A percentile compares a stretch with the other conserved stretches of the same genome.
Conservation (phyloP, 2,113 vertebrate genomes). For the Arvicanthis niloticus region DNA sequence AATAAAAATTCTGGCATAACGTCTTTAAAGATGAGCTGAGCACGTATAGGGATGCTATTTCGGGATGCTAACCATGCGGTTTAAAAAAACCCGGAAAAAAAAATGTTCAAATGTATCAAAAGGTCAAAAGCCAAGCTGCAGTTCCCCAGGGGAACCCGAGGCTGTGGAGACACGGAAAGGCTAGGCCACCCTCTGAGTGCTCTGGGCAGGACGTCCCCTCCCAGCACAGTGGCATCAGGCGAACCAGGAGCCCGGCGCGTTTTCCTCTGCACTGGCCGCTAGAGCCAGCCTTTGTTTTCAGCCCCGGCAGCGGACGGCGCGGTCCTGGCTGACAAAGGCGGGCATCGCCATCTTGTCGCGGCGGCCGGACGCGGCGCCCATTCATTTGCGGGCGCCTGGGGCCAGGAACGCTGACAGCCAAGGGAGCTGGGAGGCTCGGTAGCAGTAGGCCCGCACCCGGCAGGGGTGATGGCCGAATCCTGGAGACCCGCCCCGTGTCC, state of each 20-base stretch:
- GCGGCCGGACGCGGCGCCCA: slow-evolving; percentile 84
- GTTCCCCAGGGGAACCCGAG: neutral
- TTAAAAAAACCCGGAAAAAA: neutral
- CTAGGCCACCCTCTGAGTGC: neutral
- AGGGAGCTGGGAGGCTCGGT: neutral
- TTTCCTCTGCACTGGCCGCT: neutral
- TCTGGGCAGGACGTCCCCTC: neutral
- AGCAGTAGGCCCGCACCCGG: neutral
- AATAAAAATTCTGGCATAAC: neutral
- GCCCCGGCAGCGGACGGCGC: slow-evolving; percentile 82
- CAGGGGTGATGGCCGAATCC: neutral
- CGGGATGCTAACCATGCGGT: neutral
- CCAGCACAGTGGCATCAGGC: neutral
- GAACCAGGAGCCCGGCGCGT: neutral
- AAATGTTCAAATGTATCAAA: neutral
- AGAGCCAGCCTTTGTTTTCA: slow-evolving; percentile 52
- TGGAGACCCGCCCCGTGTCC: neutral
- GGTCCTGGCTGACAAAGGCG: slow-evolving; percentile 78
- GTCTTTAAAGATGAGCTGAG: neutral
- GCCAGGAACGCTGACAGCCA: neutral
- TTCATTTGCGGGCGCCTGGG: slow-evolving; percentile 84
- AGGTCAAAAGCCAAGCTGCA: neutral
- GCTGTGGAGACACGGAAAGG: neutral
- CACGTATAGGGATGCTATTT: neutral
- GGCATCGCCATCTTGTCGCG: slow-evolving; percentile 89